Base-by-base conservation (phyloP, 2,797 vertebrate genomes). In the Gymnoscopelus microlampas region DNA sequence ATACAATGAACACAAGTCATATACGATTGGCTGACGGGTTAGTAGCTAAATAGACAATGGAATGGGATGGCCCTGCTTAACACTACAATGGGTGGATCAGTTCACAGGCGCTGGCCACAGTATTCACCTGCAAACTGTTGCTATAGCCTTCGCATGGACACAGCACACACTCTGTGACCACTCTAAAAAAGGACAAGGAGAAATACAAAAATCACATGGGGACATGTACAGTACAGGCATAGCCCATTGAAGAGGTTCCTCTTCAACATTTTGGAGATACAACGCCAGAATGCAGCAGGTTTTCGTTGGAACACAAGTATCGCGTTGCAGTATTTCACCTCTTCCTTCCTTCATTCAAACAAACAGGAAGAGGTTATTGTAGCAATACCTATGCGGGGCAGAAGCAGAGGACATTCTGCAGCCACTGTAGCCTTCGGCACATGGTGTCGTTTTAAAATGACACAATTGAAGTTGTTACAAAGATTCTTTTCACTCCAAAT, bases 111-210 rank as follows among this genome's bases (percentile, higher is more conserved):
- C 7, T 68, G 39, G 39, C 39, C 39, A 44, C 2, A 44, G n/a
- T n/a, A 44, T 57, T 67, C 48, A 72, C 84, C 69, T 15, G 60
- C 77, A 62, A 19, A 68, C 62, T 60, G 67, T 60, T 15, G 47
- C 83, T 90, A 81, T 90, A 29, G 62, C 76, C 70, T 77, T 81
- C 88, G 84, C 67, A 67, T 78, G 84, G 75, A 85, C 81, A 87
- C 77, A 59, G 60, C 15, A 74, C 68, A 72, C 39, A 44, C 7
- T 49, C 57, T 77, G 19, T 62, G 63, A 82, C 80, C 56, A 84
- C 71, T 44, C 76, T 89, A 89, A 61, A 68, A 62, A 53, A 85
- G 71, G 63, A 67, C 7, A 44, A 44, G 7, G 61, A 44, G 72
- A 63, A 79, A 74, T 68, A 86, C 72, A 76, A 78, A 81, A 77